These are phyloP conservation scores for Scaptomyza flava DNA, from an alignment of 2,888 invertebrate genomes.

Conservation along the genomic window DNA sequence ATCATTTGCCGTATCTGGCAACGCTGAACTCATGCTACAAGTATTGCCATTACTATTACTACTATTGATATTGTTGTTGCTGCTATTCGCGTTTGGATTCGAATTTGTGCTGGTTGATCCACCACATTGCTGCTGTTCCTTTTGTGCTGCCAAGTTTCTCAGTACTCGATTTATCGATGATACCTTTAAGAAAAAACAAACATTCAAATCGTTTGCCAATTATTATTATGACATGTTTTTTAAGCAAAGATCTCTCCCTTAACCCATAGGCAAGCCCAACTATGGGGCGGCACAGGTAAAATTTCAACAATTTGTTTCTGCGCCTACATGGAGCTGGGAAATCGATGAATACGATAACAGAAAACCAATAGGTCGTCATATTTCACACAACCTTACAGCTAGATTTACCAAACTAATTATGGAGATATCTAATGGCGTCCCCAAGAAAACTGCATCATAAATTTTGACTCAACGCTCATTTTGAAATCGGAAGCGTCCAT, in stretches of 20 bases:
- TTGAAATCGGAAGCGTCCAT: too few species aligned
- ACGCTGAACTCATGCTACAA: constrained; percentile 14
- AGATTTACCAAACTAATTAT: too few species aligned
- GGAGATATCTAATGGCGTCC: too few species aligned
- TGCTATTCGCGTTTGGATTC: constrained; percentile 5
- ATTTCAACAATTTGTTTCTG: too few species aligned
- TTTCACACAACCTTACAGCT: too few species aligned
- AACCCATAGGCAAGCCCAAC: too few species aligned
- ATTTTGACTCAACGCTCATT: too few species aligned
- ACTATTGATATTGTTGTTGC: constrained; percentile 1
- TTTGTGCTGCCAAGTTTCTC: constrained; percentile 97
- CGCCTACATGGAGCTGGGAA: too few species aligned
- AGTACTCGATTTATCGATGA: constrained; percentile 95
- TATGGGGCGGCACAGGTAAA: too few species aligned
- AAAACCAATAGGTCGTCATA: too few species aligned
- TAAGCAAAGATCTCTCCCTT: too few species aligned
- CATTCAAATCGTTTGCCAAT: background rate
- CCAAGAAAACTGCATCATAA: too few species aligned
- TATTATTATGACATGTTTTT: background rate
- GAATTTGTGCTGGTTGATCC: constrained; percentile 28
- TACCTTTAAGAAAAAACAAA: constrained; percentile 61
- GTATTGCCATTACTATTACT: constrained; percentile 9
- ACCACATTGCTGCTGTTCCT: constrained; percentile 85
- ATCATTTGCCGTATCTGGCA: constrained; percentile 30
- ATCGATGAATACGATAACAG: background rate